Evolutionary conservation across 2,113 vertebrate genomes (phyloP).

Genomic region (Apodemus sylvaticus): DNA sequence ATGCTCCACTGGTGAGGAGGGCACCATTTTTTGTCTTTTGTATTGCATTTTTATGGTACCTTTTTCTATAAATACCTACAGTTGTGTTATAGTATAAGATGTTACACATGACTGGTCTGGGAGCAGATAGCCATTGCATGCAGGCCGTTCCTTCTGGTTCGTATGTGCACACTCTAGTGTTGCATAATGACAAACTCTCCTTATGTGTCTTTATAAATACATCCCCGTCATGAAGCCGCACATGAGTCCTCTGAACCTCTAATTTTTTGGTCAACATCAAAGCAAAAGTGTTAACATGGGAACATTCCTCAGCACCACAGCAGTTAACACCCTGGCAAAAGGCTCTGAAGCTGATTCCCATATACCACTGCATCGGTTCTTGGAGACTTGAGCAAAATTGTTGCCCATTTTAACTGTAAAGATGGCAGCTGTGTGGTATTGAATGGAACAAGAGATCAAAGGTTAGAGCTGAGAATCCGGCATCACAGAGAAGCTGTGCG

Average conservation of each 20-base stretch:
- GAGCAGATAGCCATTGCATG: background rate
- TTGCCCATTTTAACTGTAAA: background rate
- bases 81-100: background rate
- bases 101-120: background rate
- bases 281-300: constrained; percentile 14
- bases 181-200: background rate
- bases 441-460: background rate
- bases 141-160: background rate
- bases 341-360: background rate
- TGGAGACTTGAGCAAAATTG: background rate
- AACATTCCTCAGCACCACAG: background rate
- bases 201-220: background rate
- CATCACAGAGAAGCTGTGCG: background rate
- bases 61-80: background rate
- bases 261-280: constrained; percentile 20
- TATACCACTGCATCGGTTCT: background rate
- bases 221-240: background rate
- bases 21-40: background rate
- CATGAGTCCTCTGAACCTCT: background rate
- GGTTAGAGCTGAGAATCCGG: background rate
- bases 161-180: background rate
- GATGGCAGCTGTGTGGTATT: background rate
- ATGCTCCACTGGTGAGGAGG: background rate
- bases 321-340: constrained; percentile 4
- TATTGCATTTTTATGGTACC: background rate